Conservation (phyloP, 2,888 invertebrate genomes). For the Diplolepis rosae region DNA sequence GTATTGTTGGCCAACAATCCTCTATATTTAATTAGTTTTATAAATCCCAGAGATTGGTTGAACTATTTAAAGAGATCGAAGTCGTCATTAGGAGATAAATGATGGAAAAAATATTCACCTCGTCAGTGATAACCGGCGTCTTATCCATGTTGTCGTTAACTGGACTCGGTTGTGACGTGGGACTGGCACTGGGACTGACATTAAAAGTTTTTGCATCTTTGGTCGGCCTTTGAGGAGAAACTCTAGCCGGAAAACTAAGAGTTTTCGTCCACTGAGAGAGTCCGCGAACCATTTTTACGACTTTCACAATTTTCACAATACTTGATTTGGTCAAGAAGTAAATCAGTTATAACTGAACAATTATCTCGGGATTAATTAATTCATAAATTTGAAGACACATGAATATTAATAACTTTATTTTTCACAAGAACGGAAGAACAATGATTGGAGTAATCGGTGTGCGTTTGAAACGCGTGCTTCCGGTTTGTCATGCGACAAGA, state of each 20-base stretch:
- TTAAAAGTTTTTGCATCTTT: conserved; percentile 78
- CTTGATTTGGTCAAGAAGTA: background rate
- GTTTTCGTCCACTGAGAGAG: conserved; percentile 94
- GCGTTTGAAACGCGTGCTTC: conserved; percentile 16
- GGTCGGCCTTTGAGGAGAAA: conserved; percentile 86
- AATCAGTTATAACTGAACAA: background rate
- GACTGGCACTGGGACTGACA: conserved; percentile 75
- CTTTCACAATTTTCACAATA: background rate
- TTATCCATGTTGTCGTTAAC: conserved; percentile 69
- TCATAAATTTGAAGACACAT: background rate
- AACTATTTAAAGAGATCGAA: too few species aligned
- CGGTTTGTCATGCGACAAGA: background rate
- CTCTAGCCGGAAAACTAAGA: conserved; percentile 89
- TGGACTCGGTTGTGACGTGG: conserved; percentile 71
- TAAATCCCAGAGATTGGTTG: too few species aligned
- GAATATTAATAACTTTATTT: background rate
- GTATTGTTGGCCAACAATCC: too few species aligned
- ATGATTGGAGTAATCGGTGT: background rate
- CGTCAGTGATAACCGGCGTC: conserved; percentile 68
- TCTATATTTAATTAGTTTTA: too few species aligned
- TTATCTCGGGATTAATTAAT: background rate
- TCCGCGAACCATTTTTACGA: conserved; percentile 84
- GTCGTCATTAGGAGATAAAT: too few species aligned
- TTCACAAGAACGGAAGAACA: background rate
- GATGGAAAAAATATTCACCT: conserved; percentile 66